Evolutionary conservation across 92 coral and sea anemone species (phyloP).

Genomic region (Galaxea fascicularis): DNA sequence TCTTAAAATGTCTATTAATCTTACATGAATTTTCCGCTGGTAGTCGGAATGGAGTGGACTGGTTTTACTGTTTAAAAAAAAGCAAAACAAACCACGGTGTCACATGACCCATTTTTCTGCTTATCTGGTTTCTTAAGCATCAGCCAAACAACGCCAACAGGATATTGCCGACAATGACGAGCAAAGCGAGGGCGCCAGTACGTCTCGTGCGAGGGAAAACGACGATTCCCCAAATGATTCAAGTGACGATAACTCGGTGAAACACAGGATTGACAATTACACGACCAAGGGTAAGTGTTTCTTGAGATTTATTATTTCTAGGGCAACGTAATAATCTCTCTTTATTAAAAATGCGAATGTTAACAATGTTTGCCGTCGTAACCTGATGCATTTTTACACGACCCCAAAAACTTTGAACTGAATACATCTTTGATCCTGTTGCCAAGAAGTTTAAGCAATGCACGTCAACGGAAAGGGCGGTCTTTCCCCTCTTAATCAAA

Average conservation of each 20-base stretch:
- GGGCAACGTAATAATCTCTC: not conserved
- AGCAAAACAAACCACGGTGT: too few species aligned
- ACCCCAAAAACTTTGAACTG: not conserved
- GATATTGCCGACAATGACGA: not conserved
- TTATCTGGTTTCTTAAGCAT: conserved; percentile 1
- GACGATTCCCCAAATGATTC: not conserved
- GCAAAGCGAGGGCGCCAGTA: not conserved
- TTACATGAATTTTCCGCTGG: too few species aligned
- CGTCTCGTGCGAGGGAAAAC: conserved; percentile 1
- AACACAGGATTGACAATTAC: conserved; percentile 7
- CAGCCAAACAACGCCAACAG: not conserved
- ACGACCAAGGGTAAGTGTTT: not conserved
- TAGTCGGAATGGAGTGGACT: too few species aligned
- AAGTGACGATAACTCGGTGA: not conserved
- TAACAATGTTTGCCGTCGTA: conserved; percentile 10
- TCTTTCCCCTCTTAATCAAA: too few species aligned
- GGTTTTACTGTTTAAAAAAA: too few species aligned
- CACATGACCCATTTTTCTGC: too few species aligned
- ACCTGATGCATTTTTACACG: conserved; percentile 4
- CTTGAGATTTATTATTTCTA: conserved; percentile 2
- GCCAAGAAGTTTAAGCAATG: not conserved
- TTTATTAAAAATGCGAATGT: not conserved
- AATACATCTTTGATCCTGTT: not conserved
- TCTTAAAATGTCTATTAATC: too few species aligned
- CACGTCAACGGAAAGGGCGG: conserved; percentile 1